Base-by-base conservation (phyloP, 2,113 vertebrate species). In the Mus spicilegus region DNA sequence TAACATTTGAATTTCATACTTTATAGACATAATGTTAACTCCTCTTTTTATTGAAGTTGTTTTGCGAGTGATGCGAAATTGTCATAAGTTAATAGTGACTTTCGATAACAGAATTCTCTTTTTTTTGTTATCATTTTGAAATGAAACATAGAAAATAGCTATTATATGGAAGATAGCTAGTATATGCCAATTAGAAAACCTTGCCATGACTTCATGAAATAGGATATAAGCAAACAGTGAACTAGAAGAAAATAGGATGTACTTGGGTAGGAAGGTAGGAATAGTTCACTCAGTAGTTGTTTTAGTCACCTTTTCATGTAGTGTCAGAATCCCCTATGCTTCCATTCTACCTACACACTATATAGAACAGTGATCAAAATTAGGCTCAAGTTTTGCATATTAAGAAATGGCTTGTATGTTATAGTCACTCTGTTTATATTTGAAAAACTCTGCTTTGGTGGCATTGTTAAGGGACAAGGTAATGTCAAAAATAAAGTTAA, bases 81-180 rank as follows among this genome's bases (percentile, higher is more conserved):
- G 19, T 30, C 42, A 5, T 84, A 26, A 89, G 13, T 86, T 80
- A n/a, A 92, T 19, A 90, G 13, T 94, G 63, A 36, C 56, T 96
- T 95, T 97, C 3, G n/a, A 8, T 86, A 95, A 95, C 76, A 89
- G 39, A 87, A 93, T 95, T 96, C 78, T 22, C 54, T 54, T 80
- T 54, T 54, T 17, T 77, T 46, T 65, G 19, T 85, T 63, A 77
- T 39, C 49, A 63, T 16, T 89, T 94, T 95, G 67, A 78, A 95
- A 73, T 73, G n/a, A 73, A 73, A 93, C 87, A 77, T 46, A 61
- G 56, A 75, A 19, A n/a, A 28, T 85, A 96, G 65, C 28, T 90
- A 88, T 17, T 85, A 2, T 90, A 49, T 96, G 28, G 56, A 70
- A 16, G 39, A 30, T 88, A 95, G 65, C 30, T 91, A 80, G 22